Evolutionary conservation across 92 coral and sea anemone species (phyloP).

Genomic region (Siderastrea radians): DNA sequence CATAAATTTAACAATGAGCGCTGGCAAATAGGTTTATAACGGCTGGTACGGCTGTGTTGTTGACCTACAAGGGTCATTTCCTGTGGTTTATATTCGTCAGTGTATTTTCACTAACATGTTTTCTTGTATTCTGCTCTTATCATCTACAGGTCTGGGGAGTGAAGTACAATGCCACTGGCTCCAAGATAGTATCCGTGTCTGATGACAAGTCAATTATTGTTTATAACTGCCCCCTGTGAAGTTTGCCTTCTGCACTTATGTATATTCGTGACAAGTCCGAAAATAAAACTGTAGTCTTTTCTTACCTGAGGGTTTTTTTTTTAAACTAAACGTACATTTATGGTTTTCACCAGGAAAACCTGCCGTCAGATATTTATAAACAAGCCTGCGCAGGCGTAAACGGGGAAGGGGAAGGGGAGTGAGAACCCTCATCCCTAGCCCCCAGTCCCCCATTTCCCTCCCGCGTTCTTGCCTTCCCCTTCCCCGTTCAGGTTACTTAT

Average conservation of each 20-base stretch:
- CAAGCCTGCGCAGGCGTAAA: no score
- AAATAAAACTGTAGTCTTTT: not conserved
- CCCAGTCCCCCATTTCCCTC: no score
- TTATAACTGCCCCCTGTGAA: conserved; percentile 88
- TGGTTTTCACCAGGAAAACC: no score
- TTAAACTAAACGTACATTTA: no score
- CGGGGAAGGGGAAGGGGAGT: no score
- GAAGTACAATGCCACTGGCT: conserved; percentile 96
- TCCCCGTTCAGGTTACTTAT: no score
- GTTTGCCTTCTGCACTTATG: not conserved
- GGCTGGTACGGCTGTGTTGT: no score
- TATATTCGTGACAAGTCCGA: not conserved
- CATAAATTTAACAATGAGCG: no score
- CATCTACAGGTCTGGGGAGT: conserved; percentile 94
- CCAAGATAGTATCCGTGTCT: conserved; percentile 96
- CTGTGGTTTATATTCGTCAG: not conserved
- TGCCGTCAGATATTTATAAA: no score
- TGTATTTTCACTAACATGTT: not conserved
- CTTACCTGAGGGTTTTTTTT: not conserved
- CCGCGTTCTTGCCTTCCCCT: no score
- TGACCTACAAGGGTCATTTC: not conserved
- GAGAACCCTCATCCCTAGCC: no score
- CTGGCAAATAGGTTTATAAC: no score
- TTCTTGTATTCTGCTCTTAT: not conserved
- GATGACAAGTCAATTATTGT: conserved; percentile 93